A percentile compares a stretch with the other conserved stretches of the same genome.
Evolutionary conservation across 2,797 vertebrate species (phyloP).

Genomic region (Acanthopagrus latus): DNA sequence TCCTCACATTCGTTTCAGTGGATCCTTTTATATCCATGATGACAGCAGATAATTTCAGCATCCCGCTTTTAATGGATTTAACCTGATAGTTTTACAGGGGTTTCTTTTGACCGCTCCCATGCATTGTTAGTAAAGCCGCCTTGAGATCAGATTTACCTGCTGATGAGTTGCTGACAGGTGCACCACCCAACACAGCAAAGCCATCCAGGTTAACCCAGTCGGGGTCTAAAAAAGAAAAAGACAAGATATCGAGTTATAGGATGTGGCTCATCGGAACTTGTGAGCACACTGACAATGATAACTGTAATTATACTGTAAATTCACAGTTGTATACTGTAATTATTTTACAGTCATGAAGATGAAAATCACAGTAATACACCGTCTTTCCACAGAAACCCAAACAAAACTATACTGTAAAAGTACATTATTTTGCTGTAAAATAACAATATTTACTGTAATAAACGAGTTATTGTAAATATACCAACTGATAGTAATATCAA

Average conservation of each 20-base stretch:
- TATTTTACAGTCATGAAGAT: too few species aligned
- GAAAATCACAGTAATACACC: too few species aligned
- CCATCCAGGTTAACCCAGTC: constrained; percentile 87
- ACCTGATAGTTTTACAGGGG: constrained; percentile 18
- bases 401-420: too few species aligned
- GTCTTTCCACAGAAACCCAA: too few species aligned
- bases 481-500: too few species aligned
- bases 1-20: constrained; percentile 19
- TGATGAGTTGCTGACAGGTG: constrained; percentile 82
- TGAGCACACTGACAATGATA: background rate
- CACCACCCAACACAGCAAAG: constrained; percentile 84
- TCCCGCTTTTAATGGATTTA: constrained; percentile 8
- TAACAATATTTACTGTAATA: too few species aligned
- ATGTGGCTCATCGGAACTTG: background rate
- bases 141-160: constrained; percentile 76
- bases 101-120: background rate
- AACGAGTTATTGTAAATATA: too few species aligned
- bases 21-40: constrained; percentile 30
- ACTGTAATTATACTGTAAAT: background rate
- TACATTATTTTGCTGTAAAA: too few species aligned
- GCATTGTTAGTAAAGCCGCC: constrained; percentile 20
- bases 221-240: constrained; percentile 76
- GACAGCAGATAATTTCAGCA: constrained; percentile 35
- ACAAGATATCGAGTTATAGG: constrained; percentile 28
- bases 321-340: too few species aligned